Conservation (phyloP, 2,888 invertebrate species). For the Protula sp. region DNA sequence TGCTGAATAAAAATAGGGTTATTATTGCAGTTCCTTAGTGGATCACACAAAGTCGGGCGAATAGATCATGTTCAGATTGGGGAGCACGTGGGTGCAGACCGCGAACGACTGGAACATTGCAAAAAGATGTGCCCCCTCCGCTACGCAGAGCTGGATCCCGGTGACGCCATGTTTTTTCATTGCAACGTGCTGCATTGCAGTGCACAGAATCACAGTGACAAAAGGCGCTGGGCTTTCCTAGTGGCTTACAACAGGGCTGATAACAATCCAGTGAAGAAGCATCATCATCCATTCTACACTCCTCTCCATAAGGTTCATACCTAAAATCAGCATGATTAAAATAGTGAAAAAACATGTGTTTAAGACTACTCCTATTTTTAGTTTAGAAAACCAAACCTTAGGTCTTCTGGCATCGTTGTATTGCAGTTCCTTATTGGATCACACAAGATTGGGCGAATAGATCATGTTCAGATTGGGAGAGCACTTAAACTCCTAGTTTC, state of each 20-base stretch:
- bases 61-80: conserved; percentile 16
- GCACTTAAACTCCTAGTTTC: too few relatives aligned
- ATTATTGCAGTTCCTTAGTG: conserved; percentile 11
- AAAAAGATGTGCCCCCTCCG: conserved; percentile 3
- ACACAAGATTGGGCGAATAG: conserved; percentile 16
- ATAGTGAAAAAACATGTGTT: too few relatives aligned
- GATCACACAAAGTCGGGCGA: conserved; percentile 18
- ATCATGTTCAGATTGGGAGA: conserved; percentile 15
- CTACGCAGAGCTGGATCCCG: conserved; percentile 7
- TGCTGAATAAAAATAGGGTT: too few relatives aligned
- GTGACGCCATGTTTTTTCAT: conserved; percentile 18
- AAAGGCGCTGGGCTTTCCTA: conserved; percentile 12
- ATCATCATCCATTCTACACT: conserved; percentile 14
- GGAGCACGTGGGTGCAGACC: conserved; percentile 18
- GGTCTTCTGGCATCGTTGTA: too few relatives aligned
- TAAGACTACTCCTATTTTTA: too few relatives aligned
- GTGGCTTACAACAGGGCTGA: conserved; percentile 13
- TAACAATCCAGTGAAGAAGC: conserved; percentile 11
- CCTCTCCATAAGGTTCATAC: conserved; percentile 5
- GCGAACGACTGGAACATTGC: conserved; percentile 13
- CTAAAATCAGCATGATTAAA: not conserved
- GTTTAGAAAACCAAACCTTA: too few relatives aligned
- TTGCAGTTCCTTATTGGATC: conserved; percentile 16
- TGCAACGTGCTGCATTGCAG: conserved; percentile 15
- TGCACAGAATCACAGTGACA: conserved; percentile 11